Evolutionary conservation across 2,888 invertebrate species (phyloP), one percentile per base, ranked within the genome.

Genomic region (Sisyra nigra): DNA sequence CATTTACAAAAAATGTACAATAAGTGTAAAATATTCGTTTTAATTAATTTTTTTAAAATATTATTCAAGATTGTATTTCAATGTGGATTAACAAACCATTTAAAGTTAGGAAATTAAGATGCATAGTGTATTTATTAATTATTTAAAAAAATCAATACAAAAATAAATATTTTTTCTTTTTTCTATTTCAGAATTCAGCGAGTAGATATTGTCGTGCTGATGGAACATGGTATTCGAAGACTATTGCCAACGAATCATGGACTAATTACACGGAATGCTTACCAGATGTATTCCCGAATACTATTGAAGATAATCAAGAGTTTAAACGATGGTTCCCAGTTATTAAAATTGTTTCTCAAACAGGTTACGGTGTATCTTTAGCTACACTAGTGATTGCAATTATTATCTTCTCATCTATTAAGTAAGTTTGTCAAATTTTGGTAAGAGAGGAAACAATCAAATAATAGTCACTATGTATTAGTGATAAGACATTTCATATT

Each of bases 351-450:
- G 62, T 69, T 17, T 66, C 71, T 3, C 67, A 67, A 51, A 57
- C 68, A 18, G 73, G 73, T 33, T 73, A 73, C 50, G 59, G 64
- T 13, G 59, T 72, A 15, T 73, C 73, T 1, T 57, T 72, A 40
- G 51, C 60, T 14, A 65, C 68, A 2, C 56, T 73, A 36, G 48
- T 71, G 34, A 53, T 68, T 38, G 68, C 72, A 2, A 59, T 72
- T 52, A 52, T 61, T 48, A 62, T 74, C 46, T 66, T 74, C 43
- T 58, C 66, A 30, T 58, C 62, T 32, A 64, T 72, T 45, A 72
- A 68, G 73, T 71, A 59, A 58, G 54, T 51, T 19, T 37, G 6
- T 17, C 8, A n/a, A n/a, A n/a, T n/a, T n/a, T n/a, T n/a, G n/a
- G n/a, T n/a, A n/a, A n/a, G n/a, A n/a, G n/a, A n/a, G n/a, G n/a